These are phyloP conservation scores for Diadema setosum DNA, from an alignment of 35 echinoderm and acorn worm species.

Conservation along the genomic window DNA sequence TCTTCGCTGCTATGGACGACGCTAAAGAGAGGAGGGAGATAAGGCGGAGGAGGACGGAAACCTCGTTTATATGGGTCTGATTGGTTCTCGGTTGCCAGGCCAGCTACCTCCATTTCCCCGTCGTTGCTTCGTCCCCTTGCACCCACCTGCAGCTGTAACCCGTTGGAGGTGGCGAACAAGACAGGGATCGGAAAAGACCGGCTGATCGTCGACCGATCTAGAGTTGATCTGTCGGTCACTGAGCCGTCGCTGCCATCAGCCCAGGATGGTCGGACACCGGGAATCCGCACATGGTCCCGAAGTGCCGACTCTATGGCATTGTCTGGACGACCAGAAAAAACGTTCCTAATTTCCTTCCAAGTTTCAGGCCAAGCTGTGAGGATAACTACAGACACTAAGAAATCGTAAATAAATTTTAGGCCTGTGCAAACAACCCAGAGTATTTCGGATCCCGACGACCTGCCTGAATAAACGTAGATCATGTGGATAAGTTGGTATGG, in stretches of 20 bases:
- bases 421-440: not conserved
- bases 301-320: not conserved
- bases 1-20: not conserved
- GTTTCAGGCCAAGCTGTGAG: not conserved
- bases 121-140: not conserved
- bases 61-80: not conserved
- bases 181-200: not conserved
- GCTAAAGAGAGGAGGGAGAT: not conserved
- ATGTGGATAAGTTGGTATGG: not conserved
- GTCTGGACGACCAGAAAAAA: not conserved
- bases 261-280: not conserved
- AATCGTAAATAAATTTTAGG: not conserved
- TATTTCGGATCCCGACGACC: not conserved
- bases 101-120: not conserved
- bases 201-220: conserved; percentile 3
- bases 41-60: not conserved
- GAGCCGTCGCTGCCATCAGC: conserved; percentile 7
- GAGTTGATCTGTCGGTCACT: not conserved
- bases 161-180: not conserved
- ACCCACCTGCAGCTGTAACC: not conserved
- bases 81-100: not conserved
- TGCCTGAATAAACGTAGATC: not conserved
- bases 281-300: not conserved
- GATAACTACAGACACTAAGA: not conserved
- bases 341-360: not conserved